A percentile compares a stretch with the other conserved stretches of the same genome.
Evolutionary conservation across 1,140 invertebrate genomes (phyloP).

Genomic region (Archivesica marissinica): DNA sequence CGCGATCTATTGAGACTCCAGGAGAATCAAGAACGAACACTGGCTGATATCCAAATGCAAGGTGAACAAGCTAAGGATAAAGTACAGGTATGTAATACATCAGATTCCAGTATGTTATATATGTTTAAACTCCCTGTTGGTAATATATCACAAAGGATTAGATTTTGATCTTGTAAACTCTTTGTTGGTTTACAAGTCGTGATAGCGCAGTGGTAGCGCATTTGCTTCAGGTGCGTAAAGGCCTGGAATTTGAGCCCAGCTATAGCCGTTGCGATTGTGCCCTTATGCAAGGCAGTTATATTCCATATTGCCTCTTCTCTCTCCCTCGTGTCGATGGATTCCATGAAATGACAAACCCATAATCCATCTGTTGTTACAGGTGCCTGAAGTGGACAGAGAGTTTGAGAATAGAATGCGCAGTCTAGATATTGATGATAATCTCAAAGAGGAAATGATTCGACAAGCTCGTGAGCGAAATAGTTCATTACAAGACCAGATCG

Average conservation of each 20-base stretch:
- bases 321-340: no score
- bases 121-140: not conserved
- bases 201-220: no score
- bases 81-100: constrained; percentile 38
- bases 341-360: no score
- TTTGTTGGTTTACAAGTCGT: not conserved
- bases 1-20: constrained; percentile 71
- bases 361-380: no score
- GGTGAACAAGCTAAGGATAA: constrained; percentile 62
- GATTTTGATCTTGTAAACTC: not conserved
- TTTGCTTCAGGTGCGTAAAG: no score
- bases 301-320: no score
- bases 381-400: constrained; percentile 64
- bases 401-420: constrained; percentile 66
- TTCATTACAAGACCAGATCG: constrained; percentile 62
- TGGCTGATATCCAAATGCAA: constrained; percentile 71
- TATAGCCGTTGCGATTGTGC: no score
- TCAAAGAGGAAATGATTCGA: constrained; percentile 69
- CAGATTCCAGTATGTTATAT: no score
- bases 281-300: no score
- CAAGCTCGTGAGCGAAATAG: constrained; percentile 61
- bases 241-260: no score
- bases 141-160: not conserved
- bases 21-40: constrained; percentile 73
- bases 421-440: constrained; percentile 64